phyloP scores from a whole-genome alignment of 2,888 invertebrate species.

The Malachius bipustulatus region DNA sequence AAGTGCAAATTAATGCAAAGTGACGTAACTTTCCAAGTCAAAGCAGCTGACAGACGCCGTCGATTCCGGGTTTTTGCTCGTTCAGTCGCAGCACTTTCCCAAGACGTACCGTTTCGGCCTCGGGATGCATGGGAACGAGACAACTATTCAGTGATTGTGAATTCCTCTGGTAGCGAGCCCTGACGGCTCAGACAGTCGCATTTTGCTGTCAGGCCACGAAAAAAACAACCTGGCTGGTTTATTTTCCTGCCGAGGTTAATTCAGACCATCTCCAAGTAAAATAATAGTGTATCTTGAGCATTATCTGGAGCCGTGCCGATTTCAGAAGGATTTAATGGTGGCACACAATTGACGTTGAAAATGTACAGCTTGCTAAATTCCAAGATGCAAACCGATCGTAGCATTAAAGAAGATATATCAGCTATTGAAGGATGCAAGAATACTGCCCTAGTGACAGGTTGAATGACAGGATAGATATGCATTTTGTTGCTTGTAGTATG shows the following conservation, averaged over 20 bases:
- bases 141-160: conserved; percentile 33
- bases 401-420: conserved; percentile 1
- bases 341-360: conserved; percentile 3
- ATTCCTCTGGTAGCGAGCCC: conserved; percentile 30
- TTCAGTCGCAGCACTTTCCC: background rate
- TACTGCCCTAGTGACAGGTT: too few relatives aligned
- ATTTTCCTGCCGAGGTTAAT: conserved; percentile 39
- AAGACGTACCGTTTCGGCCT: background rate
- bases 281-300: conserved; percentile 35
- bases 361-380: conserved; percentile 3
- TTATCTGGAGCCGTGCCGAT: conserved; percentile 27
- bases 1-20: background rate
- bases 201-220: conserved; percentile 36
- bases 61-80: conserved; percentile 1
- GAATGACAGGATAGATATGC: too few relatives aligned
- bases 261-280: conserved; percentile 36
- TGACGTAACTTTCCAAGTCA: background rate
- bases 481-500: too few relatives aligned
- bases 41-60: background rate
- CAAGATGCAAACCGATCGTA: conserved; percentile 3
- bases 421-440: too few relatives aligned
- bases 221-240: conserved; percentile 31
- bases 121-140: background rate
- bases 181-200: conserved; percentile 35
- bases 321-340: conserved; percentile 34